A percentile compares a stretch with the other conserved stretches of the same genome.
Conservation (phyloP, 2,888 invertebrate species). For the Fissipunctia ypsillon region DNA sequence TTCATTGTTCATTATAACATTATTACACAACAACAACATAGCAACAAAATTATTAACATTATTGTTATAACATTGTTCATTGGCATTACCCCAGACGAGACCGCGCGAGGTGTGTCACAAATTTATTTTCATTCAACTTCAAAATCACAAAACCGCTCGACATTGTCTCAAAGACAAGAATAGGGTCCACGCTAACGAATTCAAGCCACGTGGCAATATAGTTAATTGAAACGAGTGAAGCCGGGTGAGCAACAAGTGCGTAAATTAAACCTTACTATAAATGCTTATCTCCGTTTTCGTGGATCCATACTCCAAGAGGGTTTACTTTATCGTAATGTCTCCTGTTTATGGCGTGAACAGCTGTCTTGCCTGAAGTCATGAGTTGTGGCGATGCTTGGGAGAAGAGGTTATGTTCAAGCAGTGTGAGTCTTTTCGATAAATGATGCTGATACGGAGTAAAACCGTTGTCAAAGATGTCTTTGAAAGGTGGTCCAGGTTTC, state of each 20-base stretch:
- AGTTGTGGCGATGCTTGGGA: not conserved
- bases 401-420: not conserved
- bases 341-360: slow-evolving; percentile 27
- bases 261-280: slow-evolving; percentile 68
- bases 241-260: slow-evolving; percentile 75
- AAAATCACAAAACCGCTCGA: slow-evolving; percentile 33
- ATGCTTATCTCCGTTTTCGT: slow-evolving; percentile 53
- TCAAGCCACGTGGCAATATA: slow-evolving; percentile 73
- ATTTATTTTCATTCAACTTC: not conserved
- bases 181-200: slow-evolving; percentile 68
- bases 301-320: slow-evolving; percentile 35
- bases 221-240: slow-evolving; percentile 75
- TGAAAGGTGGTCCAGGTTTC: not conserved
- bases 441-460: not conserved
- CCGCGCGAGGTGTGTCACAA: not conserved
- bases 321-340: slow-evolving; percentile 42
- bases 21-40: too few relatives aligned
- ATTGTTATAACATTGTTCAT: too few relatives aligned
- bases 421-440: not conserved
- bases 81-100: not conserved
- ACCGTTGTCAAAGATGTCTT: not conserved
- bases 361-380: not conserved
- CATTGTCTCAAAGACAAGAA: slow-evolving; percentile 46
- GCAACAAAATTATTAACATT: too few relatives aligned
- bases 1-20: too few relatives aligned